A percentile compares a stretch with the other conserved stretches of the same genome.
Evolutionary conservation across 2,113 vertebrate genomes (phyloP).

Genomic region (Taxidea taxus): DNA sequence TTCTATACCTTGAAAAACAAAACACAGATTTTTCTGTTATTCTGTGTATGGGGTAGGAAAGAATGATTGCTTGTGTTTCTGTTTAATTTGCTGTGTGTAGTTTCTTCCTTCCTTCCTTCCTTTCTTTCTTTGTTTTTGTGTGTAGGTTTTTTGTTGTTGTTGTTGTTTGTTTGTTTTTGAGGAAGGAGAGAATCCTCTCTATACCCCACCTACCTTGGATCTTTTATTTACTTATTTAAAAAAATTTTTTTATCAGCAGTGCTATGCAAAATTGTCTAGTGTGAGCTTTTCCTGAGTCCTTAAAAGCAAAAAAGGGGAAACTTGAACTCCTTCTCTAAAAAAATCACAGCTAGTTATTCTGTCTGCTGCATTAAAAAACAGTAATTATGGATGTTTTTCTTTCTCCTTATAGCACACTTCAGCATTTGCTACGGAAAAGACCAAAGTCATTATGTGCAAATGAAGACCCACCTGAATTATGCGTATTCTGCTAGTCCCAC

Average conservation of each 20-base stretch:
- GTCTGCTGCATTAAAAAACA: conserved; percentile 33
- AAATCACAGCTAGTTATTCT: conserved; percentile 66
- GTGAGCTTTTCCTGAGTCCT: conserved; percentile 70
- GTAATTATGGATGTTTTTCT: conserved; percentile 39
- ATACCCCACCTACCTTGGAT: conserved; percentile 57
- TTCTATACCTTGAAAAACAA: conserved; percentile 81
- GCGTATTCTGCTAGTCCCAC: neutral
- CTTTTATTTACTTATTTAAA: conserved; percentile 73
- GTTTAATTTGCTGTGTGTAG: conserved; percentile 15
- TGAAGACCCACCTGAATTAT: conserved; percentile 28
- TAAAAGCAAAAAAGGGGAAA: conserved; percentile 75
- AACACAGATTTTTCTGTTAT: conserved; percentile 72
- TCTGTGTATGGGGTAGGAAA: neutral
- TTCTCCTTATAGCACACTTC: conserved; percentile 4
- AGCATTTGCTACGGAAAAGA: conserved; percentile 25
- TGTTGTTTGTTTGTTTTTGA: neutral
- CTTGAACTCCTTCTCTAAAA: conserved; percentile 49
- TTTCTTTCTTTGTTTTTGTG: neutral
- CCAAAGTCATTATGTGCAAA: neutral
- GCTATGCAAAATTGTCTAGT: conserved; percentile 72
- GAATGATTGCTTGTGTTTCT: neutral
- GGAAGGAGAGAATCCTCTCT: conserved; percentile 35
- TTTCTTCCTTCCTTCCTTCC: neutral
- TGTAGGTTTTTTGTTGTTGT: neutral
- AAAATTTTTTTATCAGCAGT: conserved; percentile 71